Percentiles rank a stretch among this genome's conserved stretches.
These are phyloP conservation scores for Limnodromus scolopaceus DNA, from an alignment of 2,797 vertebrate genomes.

Conservation along the genomic window DNA sequence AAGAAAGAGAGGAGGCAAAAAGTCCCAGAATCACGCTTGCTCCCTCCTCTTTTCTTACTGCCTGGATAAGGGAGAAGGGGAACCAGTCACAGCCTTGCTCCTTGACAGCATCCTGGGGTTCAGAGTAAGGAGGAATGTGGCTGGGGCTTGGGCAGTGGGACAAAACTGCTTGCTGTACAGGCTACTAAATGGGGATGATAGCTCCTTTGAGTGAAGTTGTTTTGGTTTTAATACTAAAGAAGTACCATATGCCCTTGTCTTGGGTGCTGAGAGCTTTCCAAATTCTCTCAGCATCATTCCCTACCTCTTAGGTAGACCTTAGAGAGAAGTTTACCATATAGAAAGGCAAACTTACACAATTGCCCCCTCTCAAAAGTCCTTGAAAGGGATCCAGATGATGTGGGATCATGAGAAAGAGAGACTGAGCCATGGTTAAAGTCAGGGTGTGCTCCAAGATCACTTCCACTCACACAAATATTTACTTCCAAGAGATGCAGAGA, in stretches of 20 bases:
- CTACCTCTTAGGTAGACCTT: not conserved
- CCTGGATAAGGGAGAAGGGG: not conserved
- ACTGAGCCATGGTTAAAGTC: not conserved
- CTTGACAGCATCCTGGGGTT: not conserved
- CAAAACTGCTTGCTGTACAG: not conserved
- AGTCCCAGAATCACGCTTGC: not conserved
- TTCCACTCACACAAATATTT: slow-evolving; percentile 17
- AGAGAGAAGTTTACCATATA: not conserved
- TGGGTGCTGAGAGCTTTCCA: not conserved
- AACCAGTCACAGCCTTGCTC: accelerated
- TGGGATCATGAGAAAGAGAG: not conserved
- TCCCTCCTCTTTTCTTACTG: not conserved
- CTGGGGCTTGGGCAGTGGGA: not conserved
- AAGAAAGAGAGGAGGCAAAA: not conserved
- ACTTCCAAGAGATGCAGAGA: not conserved
- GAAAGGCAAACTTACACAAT: not conserved
- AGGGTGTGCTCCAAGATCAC: not conserved
- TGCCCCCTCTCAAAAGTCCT: not conserved
- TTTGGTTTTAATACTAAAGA: not conserved
- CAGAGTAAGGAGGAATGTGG: not conserved
- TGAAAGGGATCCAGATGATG: not conserved
- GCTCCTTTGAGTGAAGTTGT: not conserved
- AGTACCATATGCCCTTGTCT: not conserved
- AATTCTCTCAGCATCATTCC: not conserved
- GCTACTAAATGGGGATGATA: not conserved